Conservation (phyloP, 2,113 vertebrate species). For the Electrona antarctica region DNA sequence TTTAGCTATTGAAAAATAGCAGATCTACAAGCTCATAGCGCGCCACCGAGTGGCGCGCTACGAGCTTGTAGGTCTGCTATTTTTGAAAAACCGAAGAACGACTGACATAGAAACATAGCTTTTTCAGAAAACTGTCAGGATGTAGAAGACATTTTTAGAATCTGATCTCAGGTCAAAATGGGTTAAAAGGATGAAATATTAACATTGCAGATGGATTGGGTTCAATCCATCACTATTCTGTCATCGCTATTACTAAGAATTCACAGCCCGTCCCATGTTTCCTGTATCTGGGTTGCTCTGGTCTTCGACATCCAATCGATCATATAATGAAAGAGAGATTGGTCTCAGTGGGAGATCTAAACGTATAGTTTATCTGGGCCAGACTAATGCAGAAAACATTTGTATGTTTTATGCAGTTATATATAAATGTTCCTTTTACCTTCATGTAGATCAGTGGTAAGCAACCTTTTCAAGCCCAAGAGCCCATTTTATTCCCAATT, state of each 20-base stretch:
- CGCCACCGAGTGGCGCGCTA: no score
- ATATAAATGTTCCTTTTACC: conserved; percentile 9
- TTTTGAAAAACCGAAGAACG: no score
- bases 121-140: no score
- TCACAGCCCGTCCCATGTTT: conserved; percentile 57
- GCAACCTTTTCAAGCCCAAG: no score
- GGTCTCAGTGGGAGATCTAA: conserved; percentile 39
- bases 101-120: no score
- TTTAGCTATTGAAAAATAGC: no score
- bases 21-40: no score
- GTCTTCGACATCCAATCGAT: conserved; percentile 66
- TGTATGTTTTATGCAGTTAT: conserved; percentile 18
- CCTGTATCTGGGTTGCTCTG: conserved; percentile 56
- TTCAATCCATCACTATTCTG: conserved; percentile 69
- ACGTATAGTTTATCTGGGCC: conserved; percentile 53
- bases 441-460: conserved; percentile 18
- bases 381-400: conserved; percentile 38
- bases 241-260: conserved; percentile 57
- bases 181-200: conserved; percentile 73
- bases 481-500: no score
- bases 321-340: conserved; percentile 59
- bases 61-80: no score
- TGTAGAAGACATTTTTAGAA: no score
- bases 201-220: conserved; percentile 54
- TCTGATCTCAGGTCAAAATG: no score